phyloP scores from a whole-genome alignment of 2,888 invertebrate species.

The Tipula helvola region DNA sequence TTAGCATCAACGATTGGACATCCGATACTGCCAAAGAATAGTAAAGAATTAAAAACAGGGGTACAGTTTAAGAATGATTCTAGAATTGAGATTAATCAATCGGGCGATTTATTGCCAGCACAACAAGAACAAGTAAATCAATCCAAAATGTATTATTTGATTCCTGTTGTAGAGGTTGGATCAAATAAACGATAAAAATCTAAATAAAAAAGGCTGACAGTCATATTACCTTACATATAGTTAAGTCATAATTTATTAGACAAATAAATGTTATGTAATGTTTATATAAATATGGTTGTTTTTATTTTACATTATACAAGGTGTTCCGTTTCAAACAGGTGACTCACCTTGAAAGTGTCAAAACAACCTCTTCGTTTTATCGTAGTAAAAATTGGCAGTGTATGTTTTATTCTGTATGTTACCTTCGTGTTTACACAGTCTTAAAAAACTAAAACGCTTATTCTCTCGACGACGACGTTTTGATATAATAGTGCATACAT shows the following conservation, averaged over 20 bases:
- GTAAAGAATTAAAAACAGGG: neutral
- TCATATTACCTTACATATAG: neutral
- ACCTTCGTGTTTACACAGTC: too few relatives aligned
- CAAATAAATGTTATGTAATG: neutral
- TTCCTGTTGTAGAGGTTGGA: neutral
- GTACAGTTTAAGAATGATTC: neutral
- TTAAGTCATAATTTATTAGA: neutral
- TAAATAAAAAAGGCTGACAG: neutral
- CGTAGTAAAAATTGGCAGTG: too few relatives aligned
- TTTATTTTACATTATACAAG: too few relatives aligned
- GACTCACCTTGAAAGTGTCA: too few relatives aligned
- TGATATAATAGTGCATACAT: too few relatives aligned
- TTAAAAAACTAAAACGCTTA: too few relatives aligned
- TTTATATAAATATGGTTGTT: neutral
- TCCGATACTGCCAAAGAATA: neutral
- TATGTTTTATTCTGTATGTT: too few relatives aligned
- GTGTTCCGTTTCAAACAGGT: too few relatives aligned
- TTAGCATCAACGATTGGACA: neutral
- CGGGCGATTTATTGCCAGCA: neutral
- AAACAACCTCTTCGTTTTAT: too few relatives aligned
- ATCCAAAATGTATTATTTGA: neutral
- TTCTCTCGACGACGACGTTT: too few relatives aligned
- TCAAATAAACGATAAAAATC: neutral
- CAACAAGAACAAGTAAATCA: neutral
- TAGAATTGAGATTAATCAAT: neutral